A percentile compares a stretch with the other conserved stretches of the same genome.
phyloP scores from a whole-genome alignment of 2,888 invertebrate species.

The Cephus nigrinus region DNA sequence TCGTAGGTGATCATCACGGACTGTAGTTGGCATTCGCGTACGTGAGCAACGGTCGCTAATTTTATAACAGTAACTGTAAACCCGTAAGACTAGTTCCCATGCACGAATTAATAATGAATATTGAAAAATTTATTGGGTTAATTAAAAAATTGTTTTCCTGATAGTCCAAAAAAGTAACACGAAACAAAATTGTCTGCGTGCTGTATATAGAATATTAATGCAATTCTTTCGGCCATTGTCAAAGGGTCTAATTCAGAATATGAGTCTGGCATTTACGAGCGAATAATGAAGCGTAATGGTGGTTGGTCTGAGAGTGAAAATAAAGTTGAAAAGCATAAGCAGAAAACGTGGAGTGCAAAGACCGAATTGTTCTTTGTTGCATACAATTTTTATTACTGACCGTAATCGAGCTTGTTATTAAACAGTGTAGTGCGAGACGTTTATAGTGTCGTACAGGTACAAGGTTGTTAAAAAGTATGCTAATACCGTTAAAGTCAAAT shows the following conservation, averaged over 20 bases:
- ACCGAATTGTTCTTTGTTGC: not conserved
- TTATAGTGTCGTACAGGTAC: not conserved
- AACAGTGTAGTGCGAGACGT: not conserved
- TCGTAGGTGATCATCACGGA: not conserved
- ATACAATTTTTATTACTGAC: not conserved
- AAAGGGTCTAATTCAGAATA: constrained; percentile 26
- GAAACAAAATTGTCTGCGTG: not conserved
- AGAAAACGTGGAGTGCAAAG: not conserved
- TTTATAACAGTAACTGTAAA: not conserved
- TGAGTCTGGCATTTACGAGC: constrained; percentile 40
- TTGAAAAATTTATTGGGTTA: not conserved
- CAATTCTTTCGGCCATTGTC: constrained; percentile 13
- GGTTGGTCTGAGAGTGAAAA: constrained; percentile 12
- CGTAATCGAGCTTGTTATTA: not conserved
- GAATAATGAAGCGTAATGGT: constrained; percentile 43
- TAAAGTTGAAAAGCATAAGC: constrained; percentile 8
- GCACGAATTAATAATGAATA: not conserved
- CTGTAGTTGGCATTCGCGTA: not conserved
- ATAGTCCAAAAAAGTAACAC: not conserved
- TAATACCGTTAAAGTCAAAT: not conserved
- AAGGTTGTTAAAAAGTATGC: not conserved
- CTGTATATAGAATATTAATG: not conserved
- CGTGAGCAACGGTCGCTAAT: not conserved
- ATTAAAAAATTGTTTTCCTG: not conserved
- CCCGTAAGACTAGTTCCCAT: not conserved